Conservation (phyloP, 2,888 invertebrate species). For the Eudasyphora cyanicolor region DNA sequence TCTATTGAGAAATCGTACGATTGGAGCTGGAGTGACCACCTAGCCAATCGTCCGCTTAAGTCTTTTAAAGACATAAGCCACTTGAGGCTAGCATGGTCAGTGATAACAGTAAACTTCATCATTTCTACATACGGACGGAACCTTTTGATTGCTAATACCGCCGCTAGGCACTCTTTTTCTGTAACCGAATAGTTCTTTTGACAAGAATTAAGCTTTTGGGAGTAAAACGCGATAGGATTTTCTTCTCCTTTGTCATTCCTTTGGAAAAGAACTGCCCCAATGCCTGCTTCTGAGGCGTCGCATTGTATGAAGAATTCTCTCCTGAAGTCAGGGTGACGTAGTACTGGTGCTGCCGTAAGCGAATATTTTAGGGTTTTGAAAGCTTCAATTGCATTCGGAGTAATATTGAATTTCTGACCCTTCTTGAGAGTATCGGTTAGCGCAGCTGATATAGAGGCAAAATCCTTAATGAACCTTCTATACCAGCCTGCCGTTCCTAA, state of each 20-base stretch:
- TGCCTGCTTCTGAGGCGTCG: not conserved
- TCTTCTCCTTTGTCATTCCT: not conserved
- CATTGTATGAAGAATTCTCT: not conserved
- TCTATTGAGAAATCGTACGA: not conserved
- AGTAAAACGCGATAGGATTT: not conserved
- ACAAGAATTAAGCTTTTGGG: not conserved
- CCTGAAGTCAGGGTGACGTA: not conserved
- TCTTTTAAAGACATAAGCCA: too few species aligned
- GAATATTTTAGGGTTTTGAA: not conserved
- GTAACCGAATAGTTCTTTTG: not conserved
- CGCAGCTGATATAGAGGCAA: too few species aligned
- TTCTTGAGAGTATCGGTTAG: too few species aligned
- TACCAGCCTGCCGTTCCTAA: too few species aligned
- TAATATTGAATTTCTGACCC: constrained; percentile 30
- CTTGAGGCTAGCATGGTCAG: too few species aligned
- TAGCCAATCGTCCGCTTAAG: too few species aligned
- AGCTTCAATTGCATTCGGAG: not conserved
- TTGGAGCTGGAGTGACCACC: not conserved
- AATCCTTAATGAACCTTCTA: too few species aligned
- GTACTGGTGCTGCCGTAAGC: not conserved
- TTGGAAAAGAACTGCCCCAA: not conserved
- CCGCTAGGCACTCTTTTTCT: not conserved
- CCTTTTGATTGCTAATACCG: too few species aligned
- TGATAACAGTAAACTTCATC: not conserved
- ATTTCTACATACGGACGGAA: too few species aligned